Percentiles rank a stretch among this genome's conserved stretches.
phyloP scores from a whole-genome alignment of 92 coral and sea anemone species.

The Epizoanthus scotinus region DNA sequence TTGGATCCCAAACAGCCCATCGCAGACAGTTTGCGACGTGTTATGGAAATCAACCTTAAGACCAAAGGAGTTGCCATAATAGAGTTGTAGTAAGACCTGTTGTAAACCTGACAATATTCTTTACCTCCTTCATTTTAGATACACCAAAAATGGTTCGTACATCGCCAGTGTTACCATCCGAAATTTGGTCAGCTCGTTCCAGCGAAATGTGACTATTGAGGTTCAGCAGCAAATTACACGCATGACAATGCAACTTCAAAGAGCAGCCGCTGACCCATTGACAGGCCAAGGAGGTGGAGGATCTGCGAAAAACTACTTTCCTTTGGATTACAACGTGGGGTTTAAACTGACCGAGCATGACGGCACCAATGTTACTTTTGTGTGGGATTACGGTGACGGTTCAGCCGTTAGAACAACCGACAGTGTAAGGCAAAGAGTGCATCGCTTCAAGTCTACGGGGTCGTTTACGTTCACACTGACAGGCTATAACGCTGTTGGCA shows the following conservation, averaged over 20 bases:
- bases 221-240: conserved; percentile 32
- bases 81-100: no score
- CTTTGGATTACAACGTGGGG: conserved; percentile 51
- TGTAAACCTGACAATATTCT: no score
- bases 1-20: no score
- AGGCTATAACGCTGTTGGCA: conserved; percentile 49
- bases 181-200: conserved; percentile 37
- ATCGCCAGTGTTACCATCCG: conserved; percentile 9
- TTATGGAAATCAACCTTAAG: no score
- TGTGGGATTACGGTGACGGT: conserved; percentile 61
- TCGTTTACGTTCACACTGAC: conserved; percentile 37
- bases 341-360: conserved; percentile 44
- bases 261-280: conserved; percentile 24
- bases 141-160: conserved; percentile 16
- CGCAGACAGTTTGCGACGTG: no score
- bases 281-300: conserved; percentile 60
- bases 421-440: conserved; percentile 28
- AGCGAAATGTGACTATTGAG: conserved; percentile 13
- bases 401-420: conserved; percentile 20
- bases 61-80: no score
- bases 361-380: conserved; percentile 50
- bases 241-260: conserved; percentile 13
- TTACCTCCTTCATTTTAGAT: conserved; percentile 29
- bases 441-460: conserved; percentile 48
- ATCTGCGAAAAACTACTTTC: conserved; percentile 36